Percentiles rank a stretch among this genome's conserved stretches.
Conservation (phyloP, 1,140 invertebrate genomes). For the Drosophila lacteicornis region DNA sequence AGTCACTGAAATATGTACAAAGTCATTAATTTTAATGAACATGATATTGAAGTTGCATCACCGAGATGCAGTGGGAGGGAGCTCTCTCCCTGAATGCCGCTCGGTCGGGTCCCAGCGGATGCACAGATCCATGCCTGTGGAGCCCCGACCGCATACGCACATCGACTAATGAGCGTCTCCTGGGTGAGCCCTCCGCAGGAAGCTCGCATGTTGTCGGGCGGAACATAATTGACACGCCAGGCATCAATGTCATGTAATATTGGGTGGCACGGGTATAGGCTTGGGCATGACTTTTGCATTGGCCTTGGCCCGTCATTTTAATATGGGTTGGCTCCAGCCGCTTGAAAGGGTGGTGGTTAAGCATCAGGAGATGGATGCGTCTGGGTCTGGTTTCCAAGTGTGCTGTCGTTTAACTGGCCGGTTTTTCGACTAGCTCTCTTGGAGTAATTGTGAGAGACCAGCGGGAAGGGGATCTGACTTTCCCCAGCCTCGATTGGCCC, state of each 20-base stretch:
- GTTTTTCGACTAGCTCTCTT: neutral
- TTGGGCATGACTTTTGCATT: conserved; percentile 55
- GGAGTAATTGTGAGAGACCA: conserved; percentile 24
- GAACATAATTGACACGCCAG: conserved; percentile 61
- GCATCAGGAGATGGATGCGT: conserved; percentile 14
- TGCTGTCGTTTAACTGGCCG: conserved; percentile 56
- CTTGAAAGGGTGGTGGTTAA: neutral
- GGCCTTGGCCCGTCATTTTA: conserved; percentile 43
- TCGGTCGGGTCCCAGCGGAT: conserved; percentile 22
- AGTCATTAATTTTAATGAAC: conserved; percentile 79
- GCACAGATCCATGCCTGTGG: conserved; percentile 1
- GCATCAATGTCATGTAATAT: conserved; percentile 45
- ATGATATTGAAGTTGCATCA: conserved; percentile 60
- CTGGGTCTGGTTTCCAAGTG: conserved; percentile 39
- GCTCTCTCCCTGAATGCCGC: neutral
- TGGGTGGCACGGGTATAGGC: conserved; percentile 8
- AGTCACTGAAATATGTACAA: conserved; percentile 26
- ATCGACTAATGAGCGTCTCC: conserved; percentile 70
- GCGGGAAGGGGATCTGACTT: conserved; percentile 16
- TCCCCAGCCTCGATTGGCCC: conserved; percentile 12
- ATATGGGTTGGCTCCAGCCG: neutral
- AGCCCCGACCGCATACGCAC: conserved; percentile 12
- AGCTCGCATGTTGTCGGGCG: conserved; percentile 50
- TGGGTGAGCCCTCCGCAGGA: conserved; percentile 52
- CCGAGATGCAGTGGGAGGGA: conserved; percentile 31